A percentile compares a stretch with the other conserved stretches of the same genome.
phyloP scores from a whole-genome alignment of 2,797 vertebrate genomes.

The Thaleichthys pacificus region DNA sequence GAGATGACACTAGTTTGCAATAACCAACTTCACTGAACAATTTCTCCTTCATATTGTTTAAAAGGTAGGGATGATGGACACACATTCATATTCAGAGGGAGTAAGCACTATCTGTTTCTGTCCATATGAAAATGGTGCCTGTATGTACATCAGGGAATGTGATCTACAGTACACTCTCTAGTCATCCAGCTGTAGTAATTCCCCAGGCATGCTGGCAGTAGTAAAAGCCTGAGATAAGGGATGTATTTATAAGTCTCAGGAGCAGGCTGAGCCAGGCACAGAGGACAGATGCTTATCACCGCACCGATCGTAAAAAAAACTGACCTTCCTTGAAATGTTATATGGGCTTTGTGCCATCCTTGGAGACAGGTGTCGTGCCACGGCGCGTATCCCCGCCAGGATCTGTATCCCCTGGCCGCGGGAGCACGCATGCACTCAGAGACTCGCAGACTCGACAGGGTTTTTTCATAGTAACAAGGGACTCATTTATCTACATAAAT shows the following conservation, averaged over 20 bases:
- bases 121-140: too few relatives aligned
- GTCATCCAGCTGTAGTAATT: neutral
- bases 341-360: slow-evolving; percentile 31
- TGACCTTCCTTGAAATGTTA: slow-evolving; percentile 56
- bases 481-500: too few relatives aligned
- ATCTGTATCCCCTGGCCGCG: too few relatives aligned
- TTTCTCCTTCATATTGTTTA: neutral
- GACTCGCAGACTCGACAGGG: too few relatives aligned
- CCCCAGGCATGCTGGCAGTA: slow-evolving; percentile 47
- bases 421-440: too few relatives aligned
- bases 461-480: too few relatives aligned
- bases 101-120: too few relatives aligned
- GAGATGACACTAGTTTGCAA: slow-evolving; percentile 16
- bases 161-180: neutral
- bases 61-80: too few relatives aligned
- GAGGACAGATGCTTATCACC: slow-evolving; percentile 74
- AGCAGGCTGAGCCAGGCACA: slow-evolving; percentile 74
- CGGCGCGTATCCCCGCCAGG: neutral
- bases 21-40: neutral
- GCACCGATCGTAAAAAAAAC: slow-evolving; percentile 49
- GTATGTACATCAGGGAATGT: neutral
- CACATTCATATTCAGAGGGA: too few relatives aligned
- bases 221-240: slow-evolving; percentile 73
- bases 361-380: slow-evolving; percentile 14
- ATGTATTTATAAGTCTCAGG: slow-evolving; percentile 71